phyloP scores from a whole-genome alignment of 2,113 vertebrate genomes.

The Empidonax alnorum region DNA sequence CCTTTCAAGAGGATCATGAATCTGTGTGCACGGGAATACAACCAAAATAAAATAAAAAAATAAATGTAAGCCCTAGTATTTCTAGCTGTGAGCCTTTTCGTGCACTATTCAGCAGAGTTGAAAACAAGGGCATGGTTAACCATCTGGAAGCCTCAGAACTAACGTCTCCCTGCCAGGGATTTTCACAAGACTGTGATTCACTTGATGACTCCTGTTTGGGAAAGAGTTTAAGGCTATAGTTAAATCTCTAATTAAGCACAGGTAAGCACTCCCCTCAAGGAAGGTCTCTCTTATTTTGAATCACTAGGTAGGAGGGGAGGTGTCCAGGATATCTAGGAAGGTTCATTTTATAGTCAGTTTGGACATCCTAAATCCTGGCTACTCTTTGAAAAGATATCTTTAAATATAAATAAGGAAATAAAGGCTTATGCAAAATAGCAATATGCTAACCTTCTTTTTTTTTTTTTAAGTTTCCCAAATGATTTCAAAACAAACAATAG shows the following conservation, averaged over 20 bases:
- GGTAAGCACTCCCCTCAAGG: background rate
- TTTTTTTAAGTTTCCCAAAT: background rate
- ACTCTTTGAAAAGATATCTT: background rate
- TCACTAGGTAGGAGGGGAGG: background rate
- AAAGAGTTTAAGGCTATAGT: background rate
- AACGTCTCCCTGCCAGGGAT: background rate
- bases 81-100: background rate
- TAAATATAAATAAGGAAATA: background rate
- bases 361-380: background rate
- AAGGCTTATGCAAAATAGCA: background rate
- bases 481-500: background rate
- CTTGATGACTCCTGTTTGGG: background rate
- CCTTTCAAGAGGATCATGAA: background rate
- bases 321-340: background rate
- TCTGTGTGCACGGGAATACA: background rate
- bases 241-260: background rate
- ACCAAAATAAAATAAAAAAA: conserved; percentile 1
- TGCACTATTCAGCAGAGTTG: background rate
- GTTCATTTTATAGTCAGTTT: background rate
- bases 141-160: conserved; percentile 42
- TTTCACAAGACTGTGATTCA: conserved; percentile 45
- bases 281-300: background rate
- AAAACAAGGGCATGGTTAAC: conserved; percentile 52
- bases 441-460: background rate
- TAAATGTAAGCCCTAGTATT: background rate